Percentiles rank a stretch among this genome's conserved stretches.
phyloP scores from a whole-genome alignment of 2,888 invertebrate genomes.

The Drosophila neoperkinsi region DNA sequence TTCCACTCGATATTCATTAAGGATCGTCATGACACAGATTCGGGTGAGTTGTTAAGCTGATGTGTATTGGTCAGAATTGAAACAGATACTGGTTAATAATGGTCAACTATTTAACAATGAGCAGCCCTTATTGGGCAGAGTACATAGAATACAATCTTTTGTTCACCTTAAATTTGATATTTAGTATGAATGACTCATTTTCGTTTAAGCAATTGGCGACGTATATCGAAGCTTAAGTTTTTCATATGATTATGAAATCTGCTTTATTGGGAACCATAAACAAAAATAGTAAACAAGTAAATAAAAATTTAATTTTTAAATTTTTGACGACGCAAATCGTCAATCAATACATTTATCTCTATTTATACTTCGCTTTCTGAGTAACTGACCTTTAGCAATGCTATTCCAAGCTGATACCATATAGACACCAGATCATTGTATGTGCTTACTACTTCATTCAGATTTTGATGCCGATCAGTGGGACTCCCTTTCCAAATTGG shows the following conservation, averaged over 20 bases:
- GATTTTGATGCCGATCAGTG: neutral
- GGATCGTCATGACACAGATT: conserved; percentile 15
- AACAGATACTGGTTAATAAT: neutral
- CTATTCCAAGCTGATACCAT: neutral
- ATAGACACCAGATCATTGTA: neutral
- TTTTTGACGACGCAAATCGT: neutral
- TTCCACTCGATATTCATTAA: conserved; percentile 38
- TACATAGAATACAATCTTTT: neutral
- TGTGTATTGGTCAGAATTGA: neutral
- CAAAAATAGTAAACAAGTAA: neutral
- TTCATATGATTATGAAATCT: neutral
- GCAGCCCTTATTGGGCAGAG: neutral
- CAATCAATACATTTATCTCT: neutral
- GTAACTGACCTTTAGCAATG: neutral
- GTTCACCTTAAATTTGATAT: neutral
- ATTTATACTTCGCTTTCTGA: neutral
- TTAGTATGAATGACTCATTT: no score
- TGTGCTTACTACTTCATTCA: neutral
- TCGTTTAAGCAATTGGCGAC: no score
- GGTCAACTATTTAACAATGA: neutral
- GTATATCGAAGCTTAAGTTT: neutral
- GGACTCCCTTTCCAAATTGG: conserved; percentile 4
- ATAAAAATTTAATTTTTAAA: neutral
- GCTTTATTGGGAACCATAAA: neutral
- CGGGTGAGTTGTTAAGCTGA: conserved; percentile 26